A percentile compares a stretch with the other conserved stretches of the same genome.
Conservation (phyloP, 2,888 invertebrate genomes). For the Plemyria rubiginata region DNA sequence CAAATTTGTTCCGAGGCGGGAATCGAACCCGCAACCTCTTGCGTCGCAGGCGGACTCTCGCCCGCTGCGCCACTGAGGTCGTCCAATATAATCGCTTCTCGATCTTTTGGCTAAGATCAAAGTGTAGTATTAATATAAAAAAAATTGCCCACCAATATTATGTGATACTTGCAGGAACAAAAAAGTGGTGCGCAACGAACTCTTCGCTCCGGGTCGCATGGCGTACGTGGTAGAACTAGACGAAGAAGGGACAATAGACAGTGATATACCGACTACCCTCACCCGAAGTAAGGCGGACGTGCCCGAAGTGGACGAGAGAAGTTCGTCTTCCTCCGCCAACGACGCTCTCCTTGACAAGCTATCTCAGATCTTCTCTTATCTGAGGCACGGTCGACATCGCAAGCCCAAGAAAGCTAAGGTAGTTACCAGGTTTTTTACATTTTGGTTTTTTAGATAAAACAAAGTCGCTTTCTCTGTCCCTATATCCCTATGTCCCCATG, state of each 20-base stretch:
- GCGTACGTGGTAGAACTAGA: slow-evolving; percentile 98
- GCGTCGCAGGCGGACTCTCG: no score
- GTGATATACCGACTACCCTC: slow-evolving; percentile 98
- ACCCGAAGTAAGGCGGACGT: slow-evolving; percentile 97
- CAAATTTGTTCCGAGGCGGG: no score
- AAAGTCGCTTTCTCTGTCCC: no score
- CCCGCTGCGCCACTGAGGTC: no score
- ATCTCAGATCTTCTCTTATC: slow-evolving; percentile 97
- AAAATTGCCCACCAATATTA: no score
- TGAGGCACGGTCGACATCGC: slow-evolving; percentile 92
- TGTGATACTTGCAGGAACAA: no score
- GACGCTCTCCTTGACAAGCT: slow-evolving; percentile 97
- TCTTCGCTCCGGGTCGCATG: slow-evolving; percentile 98
- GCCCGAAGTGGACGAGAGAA: slow-evolving; percentile 87
- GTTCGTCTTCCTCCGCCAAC: slow-evolving; percentile 85
- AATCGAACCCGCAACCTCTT: no score
- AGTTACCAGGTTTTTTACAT: background rate
- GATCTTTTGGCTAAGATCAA: no score
- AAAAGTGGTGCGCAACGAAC: slow-evolving; percentile 92
- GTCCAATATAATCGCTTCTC: no score
- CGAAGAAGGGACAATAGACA: slow-evolving; percentile 87
- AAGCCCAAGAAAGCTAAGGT: slow-evolving; percentile 90
- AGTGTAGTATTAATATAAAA: no score
- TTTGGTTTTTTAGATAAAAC: background rate
- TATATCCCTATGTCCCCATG: no score